These are phyloP conservation scores for Bujurquina vittata DNA, from an alignment of 2,113 vertebrate species.

Conservation along the genomic window DNA sequence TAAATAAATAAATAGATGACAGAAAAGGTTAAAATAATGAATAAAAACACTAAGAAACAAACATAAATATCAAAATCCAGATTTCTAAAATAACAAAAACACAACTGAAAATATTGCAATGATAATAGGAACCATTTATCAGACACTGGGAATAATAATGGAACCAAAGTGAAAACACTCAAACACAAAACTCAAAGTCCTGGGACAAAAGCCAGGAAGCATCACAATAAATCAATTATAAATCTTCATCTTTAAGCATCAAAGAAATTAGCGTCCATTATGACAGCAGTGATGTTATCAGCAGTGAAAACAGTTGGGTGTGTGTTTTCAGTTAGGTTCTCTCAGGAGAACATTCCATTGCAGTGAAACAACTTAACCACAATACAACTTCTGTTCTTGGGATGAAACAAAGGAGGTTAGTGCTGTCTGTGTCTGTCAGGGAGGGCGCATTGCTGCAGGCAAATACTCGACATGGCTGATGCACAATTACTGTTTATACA, in stretches of 20 bases:
- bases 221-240: constrained; percentile 32
- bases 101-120: not conserved
- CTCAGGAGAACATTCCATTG: constrained; percentile 77
- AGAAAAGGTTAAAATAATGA: not conserved
- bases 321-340: constrained; percentile 74
- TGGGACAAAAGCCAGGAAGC: not conserved
- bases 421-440: constrained; percentile 72
- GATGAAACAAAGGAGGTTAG: constrained; percentile 85
- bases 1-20: not conserved
- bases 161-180: not conserved
- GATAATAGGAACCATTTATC: not conserved
- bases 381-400: constrained; percentile 80
- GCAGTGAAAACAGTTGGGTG: constrained; percentile 64
- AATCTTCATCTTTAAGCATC: constrained; percentile 14
- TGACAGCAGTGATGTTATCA: constrained; percentile 57
- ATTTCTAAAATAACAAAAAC: not conserved
- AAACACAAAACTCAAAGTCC: not conserved
- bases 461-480: constrained; percentile 74
- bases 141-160: not conserved
- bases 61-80: not conserved
- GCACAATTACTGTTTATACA: constrained; percentile 81
- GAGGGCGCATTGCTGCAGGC: constrained; percentile 80
- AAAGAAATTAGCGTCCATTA: constrained; percentile 57
- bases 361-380: constrained; percentile 76
- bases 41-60: not conserved